A percentile compares a stretch with the other conserved stretches of the same genome.
Conservation (phyloP, 2,797 vertebrate species). For the Scolopax bukidnonensis region DNA sequence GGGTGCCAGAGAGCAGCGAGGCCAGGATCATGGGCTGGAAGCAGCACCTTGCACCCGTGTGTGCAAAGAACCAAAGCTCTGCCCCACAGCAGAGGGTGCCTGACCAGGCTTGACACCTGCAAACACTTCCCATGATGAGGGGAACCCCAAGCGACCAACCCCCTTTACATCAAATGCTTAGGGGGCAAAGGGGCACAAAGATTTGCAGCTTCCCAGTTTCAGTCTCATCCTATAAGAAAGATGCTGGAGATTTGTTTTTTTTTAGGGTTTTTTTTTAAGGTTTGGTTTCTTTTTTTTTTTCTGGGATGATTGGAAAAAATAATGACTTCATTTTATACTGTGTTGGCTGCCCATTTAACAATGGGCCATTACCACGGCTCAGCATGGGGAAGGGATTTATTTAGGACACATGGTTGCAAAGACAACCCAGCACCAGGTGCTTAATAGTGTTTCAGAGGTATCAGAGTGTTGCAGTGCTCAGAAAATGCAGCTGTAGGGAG, state of each 20-base stretch:
- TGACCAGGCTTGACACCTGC: fast-evolving
- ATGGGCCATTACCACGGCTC: slow-evolving; percentile 22
- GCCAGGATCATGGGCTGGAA: fast-evolving
- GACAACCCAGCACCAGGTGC: slow-evolving; percentile 49
- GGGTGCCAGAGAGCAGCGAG: neutral
- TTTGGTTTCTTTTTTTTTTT: neutral
- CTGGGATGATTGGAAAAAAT: neutral
- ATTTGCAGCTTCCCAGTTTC: neutral
- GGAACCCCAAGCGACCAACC: fast-evolving
- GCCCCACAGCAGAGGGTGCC: neutral
- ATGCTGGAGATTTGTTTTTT: neutral
- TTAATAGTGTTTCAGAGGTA: slow-evolving; percentile 47
- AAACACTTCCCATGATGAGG: neutral
- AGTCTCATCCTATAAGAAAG: neutral
- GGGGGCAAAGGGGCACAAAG: neutral
- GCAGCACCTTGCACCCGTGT: fast-evolving
- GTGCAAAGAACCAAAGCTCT: neutral
- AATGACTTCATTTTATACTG: neutral
- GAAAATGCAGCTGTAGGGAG: slow-evolving; percentile 48
- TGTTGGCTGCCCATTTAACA: slow-evolving; percentile 1
- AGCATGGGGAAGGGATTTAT: slow-evolving; percentile 46
- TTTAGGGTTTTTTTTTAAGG: neutral
- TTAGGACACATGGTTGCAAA: slow-evolving; percentile 21
- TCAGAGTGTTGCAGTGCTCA: neutral
- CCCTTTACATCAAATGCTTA: fast-evolving